Evolutionary conservation across 2,888 invertebrate species (phyloP).

Genomic region (Phrixothrix hirtus): DNA sequence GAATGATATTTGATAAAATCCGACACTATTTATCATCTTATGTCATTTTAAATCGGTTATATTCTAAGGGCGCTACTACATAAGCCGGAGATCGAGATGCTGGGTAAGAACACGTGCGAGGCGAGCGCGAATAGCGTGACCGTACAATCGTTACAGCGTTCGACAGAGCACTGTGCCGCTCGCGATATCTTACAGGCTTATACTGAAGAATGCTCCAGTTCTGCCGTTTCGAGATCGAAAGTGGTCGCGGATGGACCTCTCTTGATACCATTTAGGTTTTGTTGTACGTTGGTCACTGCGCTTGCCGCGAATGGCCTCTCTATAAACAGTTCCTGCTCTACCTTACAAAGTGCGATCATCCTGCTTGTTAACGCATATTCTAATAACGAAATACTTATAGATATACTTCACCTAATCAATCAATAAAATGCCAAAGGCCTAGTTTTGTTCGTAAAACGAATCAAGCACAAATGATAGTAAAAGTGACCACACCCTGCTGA

Average conservation of each 20-base stretch:
- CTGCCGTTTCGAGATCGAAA: conserved; percentile 52
- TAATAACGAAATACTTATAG: too few species aligned
- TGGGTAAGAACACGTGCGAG: conserved; percentile 34
- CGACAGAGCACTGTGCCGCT: conserved; percentile 49
- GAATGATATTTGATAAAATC: too few species aligned
- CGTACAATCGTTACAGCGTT: conserved; percentile 48
- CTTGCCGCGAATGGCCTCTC: conserved; percentile 38
- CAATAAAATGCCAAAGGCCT: too few species aligned
- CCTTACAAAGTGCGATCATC: conserved; percentile 8
- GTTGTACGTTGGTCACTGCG: conserved; percentile 43
- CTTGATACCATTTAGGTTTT: conserved; percentile 51
- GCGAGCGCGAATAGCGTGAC: conserved; percentile 30
- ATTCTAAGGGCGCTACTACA: too few species aligned
- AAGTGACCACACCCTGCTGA: conserved; percentile 41
- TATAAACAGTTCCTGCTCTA: conserved; percentile 48
- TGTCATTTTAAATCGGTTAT: too few species aligned
- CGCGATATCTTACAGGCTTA: conserved; percentile 49
- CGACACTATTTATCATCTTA: too few species aligned
- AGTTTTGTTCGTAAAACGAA: conserved; percentile 10
- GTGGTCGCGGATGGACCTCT: conserved; percentile 52
- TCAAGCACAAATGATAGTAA: conserved; percentile 36
- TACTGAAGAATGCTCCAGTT: conserved; percentile 53
- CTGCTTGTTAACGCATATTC: not conserved
- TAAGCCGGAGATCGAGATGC: conserved; percentile 15
- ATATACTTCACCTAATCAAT: too few species aligned